Evolutionary conservation across 2,113 vertebrate species (phyloP), one percentile per base, ranked within the genome.

Genomic region (Tenrec ecaudatus): DNA sequence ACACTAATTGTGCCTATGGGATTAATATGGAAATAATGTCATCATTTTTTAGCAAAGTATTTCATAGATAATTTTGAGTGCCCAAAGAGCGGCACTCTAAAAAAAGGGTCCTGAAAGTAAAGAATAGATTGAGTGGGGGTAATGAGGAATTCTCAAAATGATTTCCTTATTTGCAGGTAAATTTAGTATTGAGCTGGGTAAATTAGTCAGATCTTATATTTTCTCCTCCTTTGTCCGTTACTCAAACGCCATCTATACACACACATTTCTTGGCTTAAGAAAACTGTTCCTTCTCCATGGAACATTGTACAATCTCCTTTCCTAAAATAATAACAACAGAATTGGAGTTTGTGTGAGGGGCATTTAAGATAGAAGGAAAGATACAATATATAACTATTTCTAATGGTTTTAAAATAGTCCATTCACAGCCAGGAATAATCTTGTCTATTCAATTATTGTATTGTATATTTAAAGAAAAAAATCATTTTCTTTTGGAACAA

Each of bases 391-490:
- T 9, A 93, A 57, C 40, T 62, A 58, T 91, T 94, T 79, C 40
- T 84, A 93, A 57, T 57, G 5, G 14, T 71, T 94, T 94, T 4
- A 75, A 79, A 81, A 66, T 90, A 38, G 19, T 4, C 4, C 15
- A 73, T 88, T 93, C 58, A 91, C 78, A 81, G 15, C 19, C 25
- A 93, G 29, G 22, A 95, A 95, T 83, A 82, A 80, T 9, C 20
- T 90, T 82, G 23, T 87, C 58, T 86, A 90, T 95, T 94, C 79
- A 81, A 86, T 86, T 83, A 90, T 78, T 90, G 5, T 78, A 86
- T 81, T 92, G 36, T 57, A 87, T 92, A 77, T 92, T 86, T 93
- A 86, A 92, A 92, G 38, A 95, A 92, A 94, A 53, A 95, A 95
- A 92, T 36, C 3, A 88, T 91, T 94, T 96, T 95, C 85, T 92